These are phyloP conservation scores for Cepphus grylle DNA, from an alignment of 2,113 vertebrate genomes.

Conservation along the genomic window DNA sequence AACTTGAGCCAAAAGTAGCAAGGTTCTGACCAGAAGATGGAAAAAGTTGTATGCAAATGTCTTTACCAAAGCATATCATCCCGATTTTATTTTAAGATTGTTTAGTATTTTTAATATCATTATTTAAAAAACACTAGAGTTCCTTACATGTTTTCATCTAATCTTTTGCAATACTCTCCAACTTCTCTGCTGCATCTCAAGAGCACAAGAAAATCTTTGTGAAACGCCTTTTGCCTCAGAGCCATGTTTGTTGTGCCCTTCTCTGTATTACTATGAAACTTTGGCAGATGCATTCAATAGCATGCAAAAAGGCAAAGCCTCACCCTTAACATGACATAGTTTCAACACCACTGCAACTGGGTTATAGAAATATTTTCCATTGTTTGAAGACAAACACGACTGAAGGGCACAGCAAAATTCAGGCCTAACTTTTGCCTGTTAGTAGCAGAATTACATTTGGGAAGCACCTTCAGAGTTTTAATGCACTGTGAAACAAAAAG, in stretches of 20 bases:
- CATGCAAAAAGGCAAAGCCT: slow-evolving; percentile 2
- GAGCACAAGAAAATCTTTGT: background rate
- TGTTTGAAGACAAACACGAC: background rate
- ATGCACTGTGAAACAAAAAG: background rate
- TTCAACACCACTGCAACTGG: background rate
- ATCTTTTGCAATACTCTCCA: background rate
- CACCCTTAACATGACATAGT: background rate
- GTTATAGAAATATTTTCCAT: background rate
- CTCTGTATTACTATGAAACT: background rate
- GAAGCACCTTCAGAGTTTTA: background rate
- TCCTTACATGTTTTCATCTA: background rate
- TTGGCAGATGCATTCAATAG: background rate
- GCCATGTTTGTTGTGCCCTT: background rate
- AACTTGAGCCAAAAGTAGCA: background rate
- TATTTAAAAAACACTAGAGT: background rate
- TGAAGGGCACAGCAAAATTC: background rate
- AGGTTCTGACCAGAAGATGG: background rate
- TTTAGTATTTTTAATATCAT: background rate
- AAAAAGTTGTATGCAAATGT: background rate
- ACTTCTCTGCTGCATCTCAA: background rate
- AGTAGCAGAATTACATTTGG: background rate
- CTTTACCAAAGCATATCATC: background rate
- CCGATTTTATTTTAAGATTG: background rate
- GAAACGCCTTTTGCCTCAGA: background rate
- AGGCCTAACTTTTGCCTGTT: background rate